A percentile compares a stretch with the other conserved stretches of the same genome.
These are phyloP conservation scores for Plagiodera versicolora DNA, from an alignment of 2,888 invertebrate species.

Conservation along the genomic window DNA sequence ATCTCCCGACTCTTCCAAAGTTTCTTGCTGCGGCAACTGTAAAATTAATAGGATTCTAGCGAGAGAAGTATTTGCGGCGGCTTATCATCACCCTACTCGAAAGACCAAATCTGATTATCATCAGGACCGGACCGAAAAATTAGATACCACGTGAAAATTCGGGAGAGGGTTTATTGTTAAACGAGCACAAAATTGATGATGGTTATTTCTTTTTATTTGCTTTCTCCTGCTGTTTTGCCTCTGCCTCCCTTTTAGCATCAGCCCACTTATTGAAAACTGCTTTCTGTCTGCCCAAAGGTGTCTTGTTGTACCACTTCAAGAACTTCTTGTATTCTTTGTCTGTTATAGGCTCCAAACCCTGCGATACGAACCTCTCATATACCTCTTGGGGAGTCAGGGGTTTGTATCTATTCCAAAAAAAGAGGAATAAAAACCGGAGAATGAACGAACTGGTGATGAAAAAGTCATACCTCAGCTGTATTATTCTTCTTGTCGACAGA, in stretches of 20 bases:
- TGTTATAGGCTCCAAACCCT: slow-evolving; percentile 48
- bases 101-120: slow-evolving; percentile 46
- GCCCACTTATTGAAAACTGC: slow-evolving; percentile 46
- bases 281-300: slow-evolving; percentile 47
- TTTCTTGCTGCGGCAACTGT: slow-evolving; percentile 48
- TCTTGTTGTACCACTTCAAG: slow-evolving; percentile 56
- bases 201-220: neutral
- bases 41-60: slow-evolving; percentile 54
- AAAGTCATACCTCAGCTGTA: slow-evolving; percentile 51
- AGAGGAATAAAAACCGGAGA: neutral
- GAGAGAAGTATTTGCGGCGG: slow-evolving; percentile 48
- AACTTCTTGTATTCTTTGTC: slow-evolving; percentile 57
- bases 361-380: slow-evolving; percentile 53
- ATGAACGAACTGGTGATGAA: too few species aligned
- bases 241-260: slow-evolving; percentile 34
- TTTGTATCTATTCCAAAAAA: slow-evolving; percentile 41
- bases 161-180: too few species aligned
- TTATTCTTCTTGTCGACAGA: slow-evolving; percentile 57
- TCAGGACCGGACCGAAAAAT: slow-evolving; percentile 24
- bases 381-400: slow-evolving; percentile 61
- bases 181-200: neutral
- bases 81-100: slow-evolving; percentile 46
- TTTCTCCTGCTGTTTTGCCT: slow-evolving; percentile 11
- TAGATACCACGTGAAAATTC: too few species aligned
- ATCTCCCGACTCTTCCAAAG: slow-evolving; percentile 45